phyloP scores from a whole-genome alignment of 2,113 vertebrate species.

The Saccopteryx bilineata region DNA sequence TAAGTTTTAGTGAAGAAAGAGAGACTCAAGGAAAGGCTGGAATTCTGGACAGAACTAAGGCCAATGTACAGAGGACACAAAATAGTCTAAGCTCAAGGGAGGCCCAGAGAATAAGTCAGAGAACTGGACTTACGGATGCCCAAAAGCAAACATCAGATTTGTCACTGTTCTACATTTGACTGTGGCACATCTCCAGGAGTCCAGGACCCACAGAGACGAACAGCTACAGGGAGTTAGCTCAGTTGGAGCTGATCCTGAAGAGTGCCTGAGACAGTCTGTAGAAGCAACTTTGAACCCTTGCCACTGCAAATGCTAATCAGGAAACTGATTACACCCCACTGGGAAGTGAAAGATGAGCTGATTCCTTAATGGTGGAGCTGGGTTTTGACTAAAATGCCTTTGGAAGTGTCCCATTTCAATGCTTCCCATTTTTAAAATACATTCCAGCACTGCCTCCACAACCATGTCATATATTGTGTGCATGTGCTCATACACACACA shows the following conservation, averaged over 20 bases:
- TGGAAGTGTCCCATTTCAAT: slow-evolving; percentile 47
- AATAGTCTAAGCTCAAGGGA: background rate
- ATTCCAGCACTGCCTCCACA: background rate
- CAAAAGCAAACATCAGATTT: background rate
- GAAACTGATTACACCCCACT: slow-evolving; percentile 49
- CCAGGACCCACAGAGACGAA: background rate
- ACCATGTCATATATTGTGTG: background rate
- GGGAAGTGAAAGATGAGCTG: slow-evolving; percentile 26
- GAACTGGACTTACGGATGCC: background rate
- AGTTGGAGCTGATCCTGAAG: background rate
- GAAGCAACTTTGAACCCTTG: slow-evolving; percentile 27
- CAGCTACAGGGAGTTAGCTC: background rate
- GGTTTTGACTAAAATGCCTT: slow-evolving; percentile 42
- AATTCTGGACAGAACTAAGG: background rate
- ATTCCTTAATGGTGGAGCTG: slow-evolving; percentile 35
- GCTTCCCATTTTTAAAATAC: background rate
- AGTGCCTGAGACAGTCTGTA: background rate
- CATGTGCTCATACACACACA: background rate
- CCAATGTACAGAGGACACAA: background rate
- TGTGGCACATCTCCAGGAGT: background rate
- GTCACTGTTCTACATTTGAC: background rate
- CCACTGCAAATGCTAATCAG: slow-evolving; percentile 49
- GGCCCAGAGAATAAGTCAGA: background rate
- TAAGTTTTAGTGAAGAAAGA: background rate
- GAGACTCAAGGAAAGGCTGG: background rate